Evolutionary conservation across 2,113 vertebrate genomes (phyloP).

Genomic region (Rutilus rutilus): DNA sequence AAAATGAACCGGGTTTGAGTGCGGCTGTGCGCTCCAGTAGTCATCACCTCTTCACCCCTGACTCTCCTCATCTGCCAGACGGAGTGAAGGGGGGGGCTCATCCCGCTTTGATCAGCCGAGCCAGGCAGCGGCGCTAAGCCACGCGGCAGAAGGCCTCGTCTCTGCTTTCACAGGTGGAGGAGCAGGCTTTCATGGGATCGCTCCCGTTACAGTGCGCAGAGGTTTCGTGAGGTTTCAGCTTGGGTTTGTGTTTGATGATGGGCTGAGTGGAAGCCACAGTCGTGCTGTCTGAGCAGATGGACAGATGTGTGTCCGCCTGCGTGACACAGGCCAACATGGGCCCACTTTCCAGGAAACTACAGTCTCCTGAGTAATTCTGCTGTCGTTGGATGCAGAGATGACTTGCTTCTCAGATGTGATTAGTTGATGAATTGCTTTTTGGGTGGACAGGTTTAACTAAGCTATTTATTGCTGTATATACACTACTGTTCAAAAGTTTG

Average conservation of each 20-base stretch:
- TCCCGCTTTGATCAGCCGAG: conserved; percentile 55
- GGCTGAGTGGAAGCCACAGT: conserved; percentile 35
- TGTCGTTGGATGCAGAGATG: neutral
- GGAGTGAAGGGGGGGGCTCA: conserved; percentile 26
- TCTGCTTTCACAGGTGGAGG: conserved; percentile 62
- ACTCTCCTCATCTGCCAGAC: conserved; percentile 44
- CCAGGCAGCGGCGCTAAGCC: conserved; percentile 52
- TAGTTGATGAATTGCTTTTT: neutral
- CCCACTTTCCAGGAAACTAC: neutral
- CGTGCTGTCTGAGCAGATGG: conserved; percentile 47
- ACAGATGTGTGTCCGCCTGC: conserved; percentile 51
- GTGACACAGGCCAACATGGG: neutral
- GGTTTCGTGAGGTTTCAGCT: conserved; percentile 45
- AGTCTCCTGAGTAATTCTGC: neutral
- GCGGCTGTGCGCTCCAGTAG: conserved; percentile 37
- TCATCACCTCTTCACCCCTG: conserved; percentile 55
- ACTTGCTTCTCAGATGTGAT: neutral
- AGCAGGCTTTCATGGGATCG: conserved; percentile 53
- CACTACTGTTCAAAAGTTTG: neutral
- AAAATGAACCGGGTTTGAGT: conserved; percentile 49
- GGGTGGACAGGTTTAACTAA: neutral
- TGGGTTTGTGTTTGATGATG: conserved; percentile 54
- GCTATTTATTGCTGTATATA: neutral
- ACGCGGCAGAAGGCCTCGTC: conserved; percentile 54
- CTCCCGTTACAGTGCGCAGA: conserved; percentile 53